A percentile compares a stretch with the other conserved stretches of the same genome.
These are phyloP conservation scores for Steromphala cineraria DNA, from an alignment of 2,888 invertebrate genomes.

Conservation along the genomic window DNA sequence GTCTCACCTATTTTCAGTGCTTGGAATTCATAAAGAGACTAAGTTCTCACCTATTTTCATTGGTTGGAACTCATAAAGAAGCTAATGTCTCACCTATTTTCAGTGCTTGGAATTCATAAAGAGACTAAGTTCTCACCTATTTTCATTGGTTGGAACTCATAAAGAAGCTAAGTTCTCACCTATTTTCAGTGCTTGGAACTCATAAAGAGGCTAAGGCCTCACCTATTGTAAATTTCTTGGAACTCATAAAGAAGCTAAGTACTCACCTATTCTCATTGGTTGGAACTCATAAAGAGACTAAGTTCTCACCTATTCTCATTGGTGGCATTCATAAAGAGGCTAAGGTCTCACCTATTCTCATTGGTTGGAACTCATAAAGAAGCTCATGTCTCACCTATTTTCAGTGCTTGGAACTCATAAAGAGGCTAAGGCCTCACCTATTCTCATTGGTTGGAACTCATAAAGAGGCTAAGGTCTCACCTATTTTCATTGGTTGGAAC, in stretches of 20 bases:
- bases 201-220: no score
- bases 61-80: no score
- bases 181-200: conserved; percentile 87
- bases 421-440: conserved; percentile 81
- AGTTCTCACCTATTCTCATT: conserved; percentile 86
- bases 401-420: conserved; percentile 81
- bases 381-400: conserved; percentile 86
- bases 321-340: no score
- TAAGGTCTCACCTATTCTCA: conserved; percentile 87
- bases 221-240: no score
- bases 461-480: conserved; percentile 72
- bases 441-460: conserved; percentile 85
- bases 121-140: conserved; percentile 83
- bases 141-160: conserved; percentile 83
- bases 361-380: no score
- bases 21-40: no score
- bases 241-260: no score
- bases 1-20: conserved; percentile 87
- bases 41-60: conserved; percentile 86
- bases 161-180: conserved; percentile 78
- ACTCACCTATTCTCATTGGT: conserved; percentile 87
- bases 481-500: conserved; percentile 88
- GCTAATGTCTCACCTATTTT: conserved; percentile 86
- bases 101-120: conserved; percentile 78
- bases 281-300: no score